phyloP scores from a whole-genome alignment of 2,113 vertebrate genomes.

The Pomatorhinus ruficollis region DNA sequence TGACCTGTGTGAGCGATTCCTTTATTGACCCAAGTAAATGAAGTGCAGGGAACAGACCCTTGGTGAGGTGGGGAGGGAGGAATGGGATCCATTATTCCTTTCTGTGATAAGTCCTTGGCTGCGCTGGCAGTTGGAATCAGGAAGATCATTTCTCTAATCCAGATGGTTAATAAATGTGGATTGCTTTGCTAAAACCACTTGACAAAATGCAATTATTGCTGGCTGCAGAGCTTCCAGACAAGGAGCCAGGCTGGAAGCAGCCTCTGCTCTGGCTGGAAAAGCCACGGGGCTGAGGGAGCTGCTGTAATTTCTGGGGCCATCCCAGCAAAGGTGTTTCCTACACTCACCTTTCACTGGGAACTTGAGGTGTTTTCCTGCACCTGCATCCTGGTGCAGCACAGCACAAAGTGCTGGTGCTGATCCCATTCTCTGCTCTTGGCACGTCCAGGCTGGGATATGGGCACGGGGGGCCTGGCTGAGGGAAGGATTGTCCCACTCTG shows the following conservation, averaged over 20 bases:
- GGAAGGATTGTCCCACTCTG: neutral
- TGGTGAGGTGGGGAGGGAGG: neutral
- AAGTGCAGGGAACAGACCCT: neutral
- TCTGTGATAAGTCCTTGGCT: neutral
- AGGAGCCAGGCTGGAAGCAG: neutral
- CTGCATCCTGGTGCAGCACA: neutral
- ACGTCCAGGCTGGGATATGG: rapidly evolving
- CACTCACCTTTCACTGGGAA: rapidly evolving
- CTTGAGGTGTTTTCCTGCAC: neutral
- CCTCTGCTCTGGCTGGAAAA: neutral
- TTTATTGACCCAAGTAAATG: neutral
- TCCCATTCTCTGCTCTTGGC: neutral
- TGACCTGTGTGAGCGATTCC: neutral
- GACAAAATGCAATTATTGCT: neutral
- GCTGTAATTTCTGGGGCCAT: neutral
- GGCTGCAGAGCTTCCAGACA: neutral
- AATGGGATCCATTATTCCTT: neutral
- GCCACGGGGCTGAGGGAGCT: neutral
- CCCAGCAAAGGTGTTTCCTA: neutral
- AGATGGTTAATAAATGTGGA: constrained; percentile 37
- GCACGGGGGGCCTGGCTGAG: neutral
- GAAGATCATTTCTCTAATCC: constrained; percentile 34
- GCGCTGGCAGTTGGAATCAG: constrained; percentile 6
- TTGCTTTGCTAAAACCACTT: constrained; percentile 35
- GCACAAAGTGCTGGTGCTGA: neutral